Base-by-base conservation (phyloP, 2,113 vertebrate species). In the Pyrgilauda ruficollis region DNA sequence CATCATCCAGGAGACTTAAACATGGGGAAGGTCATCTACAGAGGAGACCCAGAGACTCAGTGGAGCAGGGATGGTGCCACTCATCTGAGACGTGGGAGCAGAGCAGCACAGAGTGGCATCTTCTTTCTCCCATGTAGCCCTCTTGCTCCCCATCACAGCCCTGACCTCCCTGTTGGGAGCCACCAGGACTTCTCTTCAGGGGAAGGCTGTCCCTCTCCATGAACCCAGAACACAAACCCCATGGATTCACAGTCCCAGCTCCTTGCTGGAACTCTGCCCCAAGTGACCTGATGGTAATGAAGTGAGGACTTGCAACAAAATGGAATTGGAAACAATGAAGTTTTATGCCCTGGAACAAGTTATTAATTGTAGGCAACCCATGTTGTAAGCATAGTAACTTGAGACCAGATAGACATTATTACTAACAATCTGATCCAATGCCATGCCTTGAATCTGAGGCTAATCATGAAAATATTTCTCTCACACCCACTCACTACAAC, bases 401-500 rank as follows among this genome's bases (percentile, higher is more conserved):
- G 33, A 95, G 41, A 86, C 55, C 87, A 88, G 79, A 93, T n/a
- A 78, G 85, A 92, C 64, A 49, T 64, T 86, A 86, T 88, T 94
- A 90, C 44, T 74, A 87, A 92, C 43, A 61, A 84, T 90, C 68
- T 92, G 72, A 93, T 92, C 56, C 66, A 88, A 35, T 13, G 39
- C 49, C 2, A 2, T 90, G 76, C 79, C 44, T 73, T 72, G n/a
- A 93, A 94, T 90, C 82, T 75, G 76, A 92, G 53, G n/a, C 52
- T 90, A 92, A 95, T 92, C 79, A 81, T 58, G 76, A 93, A 95
- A 97, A 64, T 92, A 88, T 93, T 94, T 94, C 88, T 94, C 93
- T 95, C 94, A 95, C 92, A 96, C 85, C 83, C 93, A 86, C 90
- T 96, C 90, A 90, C 56, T 91, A 70, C 72, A 96, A 81, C 52